Evolutionary conservation across 2,888 invertebrate genomes (phyloP).

Genomic region (Leucophenga maculata): DNA sequence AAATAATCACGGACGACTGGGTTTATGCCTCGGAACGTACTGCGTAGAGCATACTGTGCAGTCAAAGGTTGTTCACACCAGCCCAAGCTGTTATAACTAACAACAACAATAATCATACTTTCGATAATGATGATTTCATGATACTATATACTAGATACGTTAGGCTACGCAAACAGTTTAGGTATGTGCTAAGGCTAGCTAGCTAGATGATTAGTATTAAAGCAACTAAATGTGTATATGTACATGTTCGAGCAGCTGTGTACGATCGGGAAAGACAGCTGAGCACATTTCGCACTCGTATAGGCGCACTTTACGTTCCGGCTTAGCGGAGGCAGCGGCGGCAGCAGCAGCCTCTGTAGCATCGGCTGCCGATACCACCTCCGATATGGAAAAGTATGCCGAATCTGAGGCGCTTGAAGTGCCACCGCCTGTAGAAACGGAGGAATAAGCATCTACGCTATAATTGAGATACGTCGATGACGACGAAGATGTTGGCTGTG

Average conservation of each 20-base stretch:
- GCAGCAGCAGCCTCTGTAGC: conserved; percentile 51
- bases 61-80: no score
- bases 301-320: conserved; percentile 70
- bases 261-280: conserved; percentile 81
- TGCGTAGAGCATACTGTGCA: no score
- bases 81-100: no score
- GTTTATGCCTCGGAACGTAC: no score
- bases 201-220: neutral
- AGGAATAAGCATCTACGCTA: conserved; percentile 52
- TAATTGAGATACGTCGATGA: conserved; percentile 54
- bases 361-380: conserved; percentile 57
- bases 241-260: conserved; percentile 83
- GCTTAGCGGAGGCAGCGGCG: conserved; percentile 47
- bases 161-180: neutral
- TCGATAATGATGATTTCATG: neutral
- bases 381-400: conserved; percentile 59
- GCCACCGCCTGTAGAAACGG: conserved; percentile 41
- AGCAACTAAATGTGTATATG: conserved; percentile 80
- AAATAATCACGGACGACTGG: neutral
- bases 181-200: no score
- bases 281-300: conserved; percentile 89
- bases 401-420: conserved; percentile 48
- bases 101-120: neutral
- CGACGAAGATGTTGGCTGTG: conserved; percentile 22
- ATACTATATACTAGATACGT: neutral